Conservation (phyloP, 1,140 invertebrate species). For the Cotesia typhae region DNA sequence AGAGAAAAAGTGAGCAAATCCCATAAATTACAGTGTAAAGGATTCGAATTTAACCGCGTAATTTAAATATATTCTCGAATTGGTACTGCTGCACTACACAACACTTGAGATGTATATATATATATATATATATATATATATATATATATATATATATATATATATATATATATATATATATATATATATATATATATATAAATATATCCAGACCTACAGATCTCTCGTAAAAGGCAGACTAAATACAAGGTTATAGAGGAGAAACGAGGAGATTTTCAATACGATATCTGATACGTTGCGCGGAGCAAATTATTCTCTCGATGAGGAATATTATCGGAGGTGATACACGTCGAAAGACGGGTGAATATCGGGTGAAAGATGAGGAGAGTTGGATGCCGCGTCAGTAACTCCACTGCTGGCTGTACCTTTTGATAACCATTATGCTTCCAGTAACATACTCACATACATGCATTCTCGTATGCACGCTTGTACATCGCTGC, state of each 20-base stretch:
- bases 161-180: no score
- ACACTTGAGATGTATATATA: no score
- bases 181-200: no score
- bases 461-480: conserved; percentile 37
- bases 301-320: conserved; percentile 50
- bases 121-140: no score
- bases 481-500: conserved; percentile 31
- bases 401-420: conserved; percentile 26
- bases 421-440: conserved; percentile 2
- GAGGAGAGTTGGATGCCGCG: conserved; percentile 24
- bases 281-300: conserved; percentile 47
- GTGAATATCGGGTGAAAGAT: conserved; percentile 29
- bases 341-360: conserved; percentile 49
- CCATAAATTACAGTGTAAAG: no score
- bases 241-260: conserved; percentile 9
- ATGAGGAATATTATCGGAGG: conserved; percentile 53
- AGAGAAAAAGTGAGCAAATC: no score
- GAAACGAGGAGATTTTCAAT: conserved; percentile 23
- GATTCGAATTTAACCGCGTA: no score
- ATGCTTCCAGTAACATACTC: conserved; percentile 42
- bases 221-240: not conserved
- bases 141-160: no score
- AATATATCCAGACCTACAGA: no score
- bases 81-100: no score
- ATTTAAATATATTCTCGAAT: no score